Conservation (phyloP, 2,888 invertebrate species). For the Synanthedon formicaeformis region DNA sequence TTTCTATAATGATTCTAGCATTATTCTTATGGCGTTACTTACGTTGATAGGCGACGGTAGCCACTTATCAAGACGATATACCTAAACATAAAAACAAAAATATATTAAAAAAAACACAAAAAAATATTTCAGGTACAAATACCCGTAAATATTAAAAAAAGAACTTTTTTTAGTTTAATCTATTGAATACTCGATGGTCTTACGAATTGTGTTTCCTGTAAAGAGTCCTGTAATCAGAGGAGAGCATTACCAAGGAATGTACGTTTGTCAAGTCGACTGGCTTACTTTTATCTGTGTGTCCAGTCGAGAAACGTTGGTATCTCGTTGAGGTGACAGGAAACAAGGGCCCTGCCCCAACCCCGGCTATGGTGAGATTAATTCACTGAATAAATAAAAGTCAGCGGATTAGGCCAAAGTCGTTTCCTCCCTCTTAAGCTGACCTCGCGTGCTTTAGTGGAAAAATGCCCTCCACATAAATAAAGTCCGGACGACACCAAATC, state of each 20-base stretch:
- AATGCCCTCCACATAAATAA: conserved; percentile 64
- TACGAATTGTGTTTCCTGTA: too few relatives aligned
- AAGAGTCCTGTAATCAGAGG: too few relatives aligned
- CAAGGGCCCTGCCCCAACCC: conserved; percentile 53
- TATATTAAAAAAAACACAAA: too few relatives aligned
- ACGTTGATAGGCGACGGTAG: too few relatives aligned
- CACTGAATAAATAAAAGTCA: conserved; percentile 72
- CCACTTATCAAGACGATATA: too few relatives aligned
- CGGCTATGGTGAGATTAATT: conserved; percentile 59
- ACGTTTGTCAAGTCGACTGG: conserved; percentile 28
- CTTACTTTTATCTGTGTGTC: conserved; percentile 42
- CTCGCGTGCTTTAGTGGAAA: conserved; percentile 67
- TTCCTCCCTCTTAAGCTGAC: conserved; percentile 68
- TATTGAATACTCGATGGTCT: too few relatives aligned
- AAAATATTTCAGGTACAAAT: too few relatives aligned
- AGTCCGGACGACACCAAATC: conserved; percentile 47
- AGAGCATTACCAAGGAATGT: neutral
- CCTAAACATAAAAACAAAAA: too few relatives aligned
- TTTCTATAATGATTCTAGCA: too few relatives aligned
- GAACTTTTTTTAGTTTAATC: too few relatives aligned
- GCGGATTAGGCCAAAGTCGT: conserved; percentile 69
- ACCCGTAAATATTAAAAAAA: too few relatives aligned
- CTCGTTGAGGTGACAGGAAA: conserved; percentile 41
- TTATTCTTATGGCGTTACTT: too few relatives aligned
- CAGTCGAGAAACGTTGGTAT: conserved; percentile 47